Evolutionary conservation across 2,797 vertebrate species (phyloP), one percentile per base, ranked within the genome.

Genomic region (Nannoperca obscura): DNA sequence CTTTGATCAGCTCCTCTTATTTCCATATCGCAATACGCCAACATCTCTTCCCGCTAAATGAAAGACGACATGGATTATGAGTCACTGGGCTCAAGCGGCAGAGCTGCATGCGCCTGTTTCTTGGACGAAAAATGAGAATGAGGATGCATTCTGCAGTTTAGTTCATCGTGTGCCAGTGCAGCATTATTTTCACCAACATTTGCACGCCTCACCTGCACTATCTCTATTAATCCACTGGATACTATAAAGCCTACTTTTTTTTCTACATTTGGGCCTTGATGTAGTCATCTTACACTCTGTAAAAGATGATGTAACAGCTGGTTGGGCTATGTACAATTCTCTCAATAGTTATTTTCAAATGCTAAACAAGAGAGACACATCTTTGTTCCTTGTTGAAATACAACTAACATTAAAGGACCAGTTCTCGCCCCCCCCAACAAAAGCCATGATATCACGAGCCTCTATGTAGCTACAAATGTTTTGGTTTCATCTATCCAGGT

Each of bases 1-100:
- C 92, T 95, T 95, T 94, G 93, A 94, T 94, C 92, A 93, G 87
- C 84, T 86, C 62, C 70, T 89, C 88, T 88, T 82, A 92, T 94
- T 93, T 93, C 91, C 94, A 93, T 93, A 93, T 90, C 76, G 81
- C 90, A 88, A 88, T 85, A 89, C 78, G 74, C 88, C 89, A 76
- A 92, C 82, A 59, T 24, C 86, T 89, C 83, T 76, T 72, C 77
- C 83, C 14, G 40, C 82, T 80, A 87, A 93, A 90, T 92, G 89
- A 90, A 88, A 93, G 87, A 85, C 76, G 69, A 86, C 91, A 61
- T 73, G 91, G 91, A 92, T 93, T 91, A 91, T 85, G 87, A 91
- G 86, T 90, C 89, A 87, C 83, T 53, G 76, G 85, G 80, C 79
- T 81, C 64, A 24, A 76, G 78, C 55, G 5, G 85, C 79, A 71